These are phyloP conservation scores for Harpegnathos saltator DNA, from an alignment of 1,140 invertebrate species.

Conservation along the genomic window DNA sequence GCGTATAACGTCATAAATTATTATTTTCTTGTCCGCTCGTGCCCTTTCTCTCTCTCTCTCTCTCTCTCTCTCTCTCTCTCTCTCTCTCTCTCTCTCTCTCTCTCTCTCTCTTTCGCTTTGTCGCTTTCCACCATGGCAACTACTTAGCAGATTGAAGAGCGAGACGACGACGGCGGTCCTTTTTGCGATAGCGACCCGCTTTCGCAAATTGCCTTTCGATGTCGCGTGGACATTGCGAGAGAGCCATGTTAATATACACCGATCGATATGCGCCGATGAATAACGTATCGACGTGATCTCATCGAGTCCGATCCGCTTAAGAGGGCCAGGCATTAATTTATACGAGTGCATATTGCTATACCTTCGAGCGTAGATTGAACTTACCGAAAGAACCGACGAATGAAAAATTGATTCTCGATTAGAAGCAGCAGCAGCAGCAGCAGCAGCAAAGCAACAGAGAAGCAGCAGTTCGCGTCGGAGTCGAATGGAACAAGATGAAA, in stretches of 20 bases:
- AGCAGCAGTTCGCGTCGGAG: too few relatives aligned
- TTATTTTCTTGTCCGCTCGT: slow-evolving; percentile 10
- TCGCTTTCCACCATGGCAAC: slow-evolving; percentile 4
- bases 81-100: too few relatives aligned
- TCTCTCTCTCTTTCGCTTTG: too few relatives aligned
- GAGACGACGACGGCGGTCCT: slow-evolving; percentile 27
- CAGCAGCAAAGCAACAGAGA: not conserved
- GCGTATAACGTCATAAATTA: slow-evolving; percentile 41
- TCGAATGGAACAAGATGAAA: not conserved
- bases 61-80: too few relatives aligned
- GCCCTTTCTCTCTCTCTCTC: not conserved
- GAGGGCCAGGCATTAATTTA: slow-evolving; percentile 26
- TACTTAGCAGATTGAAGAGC: slow-evolving; percentile 52
- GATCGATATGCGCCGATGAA: slow-evolving; percentile 47
- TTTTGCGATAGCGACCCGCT: slow-evolving; percentile 36
- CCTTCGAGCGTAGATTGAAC: not conserved
- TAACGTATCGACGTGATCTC: slow-evolving; percentile 17
- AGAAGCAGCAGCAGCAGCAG: not conserved
- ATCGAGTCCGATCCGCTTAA: slow-evolving; percentile 27
- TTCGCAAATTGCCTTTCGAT: slow-evolving; percentile 57
- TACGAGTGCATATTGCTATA: slow-evolving; percentile 11
- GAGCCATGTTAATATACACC: slow-evolving; percentile 46
- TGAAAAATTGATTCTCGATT: slow-evolving; percentile 17
- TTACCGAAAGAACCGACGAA: not conserved
- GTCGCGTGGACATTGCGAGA: slow-evolving; percentile 35